Conservation (phyloP, 2,113 vertebrate genomes). For the Pomatorhinus ruficollis region DNA sequence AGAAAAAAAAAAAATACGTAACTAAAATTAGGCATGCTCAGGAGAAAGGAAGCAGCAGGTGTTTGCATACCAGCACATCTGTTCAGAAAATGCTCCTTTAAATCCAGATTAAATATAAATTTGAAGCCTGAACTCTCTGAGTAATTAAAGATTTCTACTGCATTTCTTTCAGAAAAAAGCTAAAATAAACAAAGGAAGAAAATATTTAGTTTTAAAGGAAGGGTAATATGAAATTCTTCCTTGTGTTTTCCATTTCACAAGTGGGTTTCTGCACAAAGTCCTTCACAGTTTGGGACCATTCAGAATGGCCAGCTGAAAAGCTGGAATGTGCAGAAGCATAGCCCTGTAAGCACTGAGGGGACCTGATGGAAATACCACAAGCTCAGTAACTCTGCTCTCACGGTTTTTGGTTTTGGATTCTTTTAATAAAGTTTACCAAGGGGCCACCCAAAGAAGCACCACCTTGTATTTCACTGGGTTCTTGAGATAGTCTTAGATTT, state of each 20-base stretch:
- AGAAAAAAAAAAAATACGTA: background rate
- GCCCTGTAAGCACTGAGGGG: background rate
- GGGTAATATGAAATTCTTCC: background rate
- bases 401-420: background rate
- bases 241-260: background rate
- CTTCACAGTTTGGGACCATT: background rate
- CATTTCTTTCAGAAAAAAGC: constrained; percentile 6
- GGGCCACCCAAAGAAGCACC: background rate
- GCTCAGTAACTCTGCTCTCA: background rate
- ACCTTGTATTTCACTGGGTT: background rate
- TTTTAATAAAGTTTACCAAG: background rate
- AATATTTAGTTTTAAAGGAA: background rate
- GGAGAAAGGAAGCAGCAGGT: constrained; percentile 49
- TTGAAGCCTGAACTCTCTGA: constrained; percentile 65
- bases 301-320: background rate
- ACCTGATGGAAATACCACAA: background rate
- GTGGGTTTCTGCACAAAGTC: background rate
- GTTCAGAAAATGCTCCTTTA: constrained; percentile 49
- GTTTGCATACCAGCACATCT: constrained; percentile 49
- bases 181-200: background rate
- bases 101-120: constrained; percentile 65
- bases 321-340: background rate
- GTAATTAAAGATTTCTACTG: constrained; percentile 64
- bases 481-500: background rate
- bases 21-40: background rate